Conservation (phyloP, 2,888 invertebrate genomes). For the Pterostichus niger region DNA sequence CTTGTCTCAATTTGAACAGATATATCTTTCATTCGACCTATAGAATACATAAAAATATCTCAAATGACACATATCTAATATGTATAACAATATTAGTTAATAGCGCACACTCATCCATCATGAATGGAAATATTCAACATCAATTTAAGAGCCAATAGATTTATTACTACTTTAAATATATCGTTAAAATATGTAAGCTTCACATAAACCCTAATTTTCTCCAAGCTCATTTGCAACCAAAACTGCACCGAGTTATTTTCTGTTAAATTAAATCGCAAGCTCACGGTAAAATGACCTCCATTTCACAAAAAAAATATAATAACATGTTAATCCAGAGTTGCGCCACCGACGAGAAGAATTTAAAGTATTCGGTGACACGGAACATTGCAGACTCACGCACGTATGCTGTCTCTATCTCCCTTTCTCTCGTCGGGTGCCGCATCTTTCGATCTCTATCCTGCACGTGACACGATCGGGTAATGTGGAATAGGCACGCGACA, state of each 20-base stretch:
- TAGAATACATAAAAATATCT: no score
- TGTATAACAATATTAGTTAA: no score
- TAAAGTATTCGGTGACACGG: constrained; percentile 59
- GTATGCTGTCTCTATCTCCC: constrained; percentile 14
- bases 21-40: no score
- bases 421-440: background rate
- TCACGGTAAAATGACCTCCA: constrained; percentile 44
- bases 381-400: constrained; percentile 57
- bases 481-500: constrained; percentile 49
- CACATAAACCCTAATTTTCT: background rate
- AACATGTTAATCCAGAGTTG: constrained; percentile 59
- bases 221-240: background rate
- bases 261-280: constrained; percentile 42
- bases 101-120: no score
- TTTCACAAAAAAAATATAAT: constrained; percentile 58
- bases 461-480: constrained; percentile 41
- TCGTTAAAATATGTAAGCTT: no score
- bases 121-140: no score
- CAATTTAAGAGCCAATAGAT: no score
- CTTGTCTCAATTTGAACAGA: no score
- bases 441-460: constrained; percentile 22
- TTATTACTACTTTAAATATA: no score
- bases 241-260: constrained; percentile 42
- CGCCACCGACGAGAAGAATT: constrained; percentile 59
- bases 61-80: no score